phyloP scores from a whole-genome alignment of 2,113 vertebrate genomes.

The Ancistrus triradiatus region DNA sequence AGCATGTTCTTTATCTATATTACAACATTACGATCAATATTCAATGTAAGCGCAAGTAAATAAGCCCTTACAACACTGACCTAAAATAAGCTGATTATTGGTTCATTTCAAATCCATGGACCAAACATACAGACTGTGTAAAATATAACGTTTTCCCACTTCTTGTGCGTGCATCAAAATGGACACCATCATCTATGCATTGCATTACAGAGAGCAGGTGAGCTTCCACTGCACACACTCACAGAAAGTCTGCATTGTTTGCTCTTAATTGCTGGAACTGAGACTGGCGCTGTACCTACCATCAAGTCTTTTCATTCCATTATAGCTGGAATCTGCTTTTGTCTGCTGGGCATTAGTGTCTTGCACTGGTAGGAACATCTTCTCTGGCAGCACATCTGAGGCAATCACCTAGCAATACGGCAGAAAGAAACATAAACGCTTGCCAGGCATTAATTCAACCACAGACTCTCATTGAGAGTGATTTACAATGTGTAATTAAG shows the following conservation, averaged over 20 bases:
- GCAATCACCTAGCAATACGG: slow-evolving; percentile 73
- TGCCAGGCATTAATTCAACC: slow-evolving; percentile 23
- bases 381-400: slow-evolving; percentile 83
- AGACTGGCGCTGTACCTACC: slow-evolving; percentile 64
- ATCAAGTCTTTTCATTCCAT: slow-evolving; percentile 71
- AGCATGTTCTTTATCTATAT: too few relatives aligned
- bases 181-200: too few relatives aligned
- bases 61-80: too few relatives aligned
- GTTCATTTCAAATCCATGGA: too few relatives aligned
- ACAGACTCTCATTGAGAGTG: slow-evolving; percentile 20
- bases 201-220: not conserved
- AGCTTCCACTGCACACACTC: too few relatives aligned
- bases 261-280: slow-evolving; percentile 29
- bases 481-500: slow-evolving; percentile 27
- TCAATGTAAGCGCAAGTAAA: too few relatives aligned
- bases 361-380: slow-evolving; percentile 77
- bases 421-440: slow-evolving; percentile 18
- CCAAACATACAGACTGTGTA: too few relatives aligned
- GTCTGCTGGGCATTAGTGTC: slow-evolving; percentile 46
- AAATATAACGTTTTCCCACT: too few relatives aligned
- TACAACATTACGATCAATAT: too few relatives aligned
- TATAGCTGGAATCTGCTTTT: slow-evolving; percentile 50
- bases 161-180: too few relatives aligned
- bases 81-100: too few relatives aligned
- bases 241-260: too few relatives aligned